Evolutionary conservation across 2,113 vertebrate genomes (phyloP), one percentile per base, ranked within the genome.

Genomic region (Artemisiospiza belli): DNA sequence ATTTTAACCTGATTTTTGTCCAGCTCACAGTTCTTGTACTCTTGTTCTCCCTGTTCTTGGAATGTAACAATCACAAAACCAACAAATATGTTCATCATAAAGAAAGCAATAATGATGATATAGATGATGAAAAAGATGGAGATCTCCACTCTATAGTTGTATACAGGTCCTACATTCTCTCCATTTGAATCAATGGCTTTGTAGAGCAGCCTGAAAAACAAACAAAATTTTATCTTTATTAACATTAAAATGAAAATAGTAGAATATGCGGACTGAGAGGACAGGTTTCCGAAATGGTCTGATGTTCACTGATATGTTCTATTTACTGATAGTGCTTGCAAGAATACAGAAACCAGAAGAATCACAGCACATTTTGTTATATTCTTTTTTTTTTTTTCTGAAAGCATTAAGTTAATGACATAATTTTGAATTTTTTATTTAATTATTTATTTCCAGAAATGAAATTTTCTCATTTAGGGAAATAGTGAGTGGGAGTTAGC

Each of bases 1-100:
- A 95, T 95, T 96, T 98, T 98, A 89, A 99, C 99, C 99, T 99
- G 99, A 97, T 99, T 99, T 96, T 99, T 99, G 98, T 99, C 99
- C 90, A 99, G 99, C 96, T 99, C 99, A 98, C 99, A 99, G 98
- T 99, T 99, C 98, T 99, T 99, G 97, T 99, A 99, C 94, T 99
- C 99, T 95, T 99, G 99, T 93, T 99, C 99, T 97, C 99, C 99
- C 96, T 99, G 99, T 89, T 99, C 99, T 98, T 99, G 99, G 97
- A 99, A 99, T 2, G 99, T 99, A 94, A 99, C 99, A 83, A 99
- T 99, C 92, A 99, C 99, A 85, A 99, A 99, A 98, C 99, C 99
- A 94, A 99, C 99, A 41, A 99, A 99, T 98, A 99, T 99, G 97
- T 99, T 99, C 99, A 99, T 99, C 99, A 99, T 99, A 96, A 99